Evolutionary conservation across 2,888 invertebrate genomes (phyloP), one percentile per base, ranked within the genome.

Genomic region (Nasonovia ribisnigri): DNA sequence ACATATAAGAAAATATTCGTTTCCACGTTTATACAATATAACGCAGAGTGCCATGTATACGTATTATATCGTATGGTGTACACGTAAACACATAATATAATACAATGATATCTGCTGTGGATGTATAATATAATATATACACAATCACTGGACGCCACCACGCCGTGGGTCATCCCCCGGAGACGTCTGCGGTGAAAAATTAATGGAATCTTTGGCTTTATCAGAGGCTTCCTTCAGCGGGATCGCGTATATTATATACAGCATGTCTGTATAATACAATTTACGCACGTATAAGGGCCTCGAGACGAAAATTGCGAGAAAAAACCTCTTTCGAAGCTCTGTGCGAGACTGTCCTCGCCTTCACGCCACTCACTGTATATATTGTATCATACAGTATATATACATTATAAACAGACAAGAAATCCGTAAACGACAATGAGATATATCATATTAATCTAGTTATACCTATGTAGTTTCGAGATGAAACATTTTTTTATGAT

Each of bases 171-270:
- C 36, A 77, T 36, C 26, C 86, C 48, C 48, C 86, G 29, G 86
- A 48, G 86, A 87, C 86, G 29, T n/a, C 86, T 48, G 48, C 3
- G 16, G 48, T 29, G 86, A 29, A 87, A 87, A 87, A 87, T 87
- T 87, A 87, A 87, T 87, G 86, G 86, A 87, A 87, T n/a, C 86
- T 87, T 87, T 87, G 86, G 43, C 86, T 87, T 87, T 87, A 87
- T 87, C 86, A 36, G 77, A 77, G 3, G 10, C 48, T 77, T 20
- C 8, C 29, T 87, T 48, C 13, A 1, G 48, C 48, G 16, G n/a
- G 16, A 16, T 46, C 20, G 3, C 13, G 16, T 29, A 1, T 46
- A 10, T 46, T 67, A n/a, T 67, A 67, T n/a, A 60, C 60, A 10
- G 26, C 60, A 60, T 24, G 36, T 6, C 20, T 36, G 36, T 77